A percentile compares a stretch with the other conserved stretches of the same genome.
These are phyloP conservation scores for Sycobia sp. DNA, from an alignment of 1,140 invertebrate genomes.

Conservation along the genomic window DNA sequence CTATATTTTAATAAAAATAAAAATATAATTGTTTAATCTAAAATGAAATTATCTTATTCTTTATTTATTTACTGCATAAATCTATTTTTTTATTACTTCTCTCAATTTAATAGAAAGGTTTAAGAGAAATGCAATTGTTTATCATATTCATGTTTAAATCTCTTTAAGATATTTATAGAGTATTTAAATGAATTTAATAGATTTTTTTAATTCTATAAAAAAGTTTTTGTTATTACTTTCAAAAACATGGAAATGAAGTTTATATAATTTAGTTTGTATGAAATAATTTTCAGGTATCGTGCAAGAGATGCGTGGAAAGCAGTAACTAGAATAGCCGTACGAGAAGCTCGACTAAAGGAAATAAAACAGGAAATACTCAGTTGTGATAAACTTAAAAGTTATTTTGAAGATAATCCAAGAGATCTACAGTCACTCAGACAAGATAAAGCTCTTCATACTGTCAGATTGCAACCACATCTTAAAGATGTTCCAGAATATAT, in stretches of 20 bases:
- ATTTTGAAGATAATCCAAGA: slow-evolving; percentile 93
- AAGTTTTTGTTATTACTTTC: neutral
- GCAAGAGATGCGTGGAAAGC: slow-evolving; percentile 92
- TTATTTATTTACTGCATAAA: too few relatives aligned
- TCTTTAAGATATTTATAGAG: too few relatives aligned
- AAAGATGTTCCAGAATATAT: slow-evolving; percentile 95
- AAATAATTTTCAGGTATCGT: slow-evolving; percentile 69
- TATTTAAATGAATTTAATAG: too few relatives aligned
- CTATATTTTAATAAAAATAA: too few relatives aligned
- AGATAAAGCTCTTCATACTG: slow-evolving; percentile 89
- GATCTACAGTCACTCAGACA: slow-evolving; percentile 89
- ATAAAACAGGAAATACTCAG: slow-evolving; percentile 94
- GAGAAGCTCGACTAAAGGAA: slow-evolving; percentile 93
- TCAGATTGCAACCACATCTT: slow-evolving; percentile 83
- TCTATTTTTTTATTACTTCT: too few relatives aligned
- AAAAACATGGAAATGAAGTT: neutral
- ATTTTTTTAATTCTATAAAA: neutral
- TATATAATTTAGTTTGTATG: neutral
- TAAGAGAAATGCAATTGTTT: too few relatives aligned
- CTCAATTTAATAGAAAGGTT: too few relatives aligned
- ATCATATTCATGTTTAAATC: too few relatives aligned
- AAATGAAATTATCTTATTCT: too few relatives aligned
- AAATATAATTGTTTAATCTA: too few relatives aligned
- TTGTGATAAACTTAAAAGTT: slow-evolving; percentile 90
- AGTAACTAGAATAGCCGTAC: slow-evolving; percentile 88